Base-by-base conservation (phyloP, 1,140 invertebrate genomes). In the Cephus cinctus region DNA sequence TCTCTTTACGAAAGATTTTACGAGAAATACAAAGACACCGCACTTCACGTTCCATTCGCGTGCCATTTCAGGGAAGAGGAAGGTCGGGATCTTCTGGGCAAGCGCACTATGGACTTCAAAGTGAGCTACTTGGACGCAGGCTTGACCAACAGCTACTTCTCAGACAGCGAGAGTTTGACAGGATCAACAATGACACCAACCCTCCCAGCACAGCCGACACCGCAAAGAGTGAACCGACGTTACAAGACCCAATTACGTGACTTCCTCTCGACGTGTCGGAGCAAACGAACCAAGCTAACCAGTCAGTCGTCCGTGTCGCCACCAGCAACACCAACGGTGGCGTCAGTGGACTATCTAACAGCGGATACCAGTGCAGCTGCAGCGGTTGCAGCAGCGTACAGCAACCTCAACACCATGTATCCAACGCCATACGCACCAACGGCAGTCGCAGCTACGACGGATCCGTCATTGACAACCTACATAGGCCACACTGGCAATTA, bases 101-200 rank as follows among this genome's bases (percentile, higher is more conserved):
- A 98, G 74, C 84, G 96, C 44, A 98, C 95, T 1, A 98, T 97
- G 90, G 96, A 98, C 72, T 98, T 98, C 69, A 98, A 98, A 83
- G 93, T 98, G 14, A 97, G 94, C 62, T 98, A 98, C 71, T 79
- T 95, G 59, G 94, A 96, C 63, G 92, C 92, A 0, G 92, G 92
- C 2, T 77, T 96, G 35, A 91, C 90, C 1, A 93, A 89, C 61
- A 87, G 88, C 14, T 95, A 94, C 69, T 93, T 94, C 69, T 88
- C 88, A 2, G 91, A 94, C 63, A 83, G 83, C 19, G 89, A 93
- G 57, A 87, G 90, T 63, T 73, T 94, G n/a, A 81, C 90, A 1
- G 80, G 72, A 41, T 73, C 77, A 2, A 70, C 69, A 39, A 79
- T 81, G 59, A 78, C 81, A 3, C 73, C 78, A 52, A 83, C 76